Evolutionary conservation across 2,113 vertebrate genomes (phyloP), one percentile per base, ranked within the genome.

Genomic region (Egretta garzetta): DNA sequence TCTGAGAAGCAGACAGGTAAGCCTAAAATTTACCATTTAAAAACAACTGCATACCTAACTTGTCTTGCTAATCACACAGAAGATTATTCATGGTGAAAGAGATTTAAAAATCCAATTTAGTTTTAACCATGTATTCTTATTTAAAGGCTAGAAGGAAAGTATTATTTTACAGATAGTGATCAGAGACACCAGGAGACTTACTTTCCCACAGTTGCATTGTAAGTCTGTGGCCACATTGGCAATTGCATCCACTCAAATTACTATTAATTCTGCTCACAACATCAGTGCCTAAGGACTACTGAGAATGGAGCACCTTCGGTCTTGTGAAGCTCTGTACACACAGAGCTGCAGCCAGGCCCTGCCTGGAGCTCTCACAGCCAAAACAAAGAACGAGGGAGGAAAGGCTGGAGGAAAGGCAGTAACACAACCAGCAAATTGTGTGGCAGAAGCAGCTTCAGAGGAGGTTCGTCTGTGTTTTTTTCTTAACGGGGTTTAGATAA

Each of bases 161-260:
- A 81, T 92, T 81, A 70, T 87, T 93, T 95, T 88, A 70, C 80
- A 95, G 58, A 62, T 53, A 37, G 80, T 12, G 62, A 94, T 87
- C 76, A 81, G 58, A 58, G 64, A 50, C 37, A 88, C 45, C 41
- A 62, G 56, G 39, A 94, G 58, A 85, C 22, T 85, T 50, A 86
- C 47, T 75, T 89, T 94, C 83, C 91, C 91, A 87, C 70, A 89
- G 70, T 7, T 79, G 47, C 56, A 66, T 20, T 85, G 13, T 73
- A 70, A 32, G 49, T 86, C 73, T 91, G 56, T 41, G 62, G 66
- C 76, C 64, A 43, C 64, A 64, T 1, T 68, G 68, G 67, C 86
- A 81, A 73, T 62, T 81, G 33, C 64, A 91, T 72, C 53, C 83
- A 82, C 58, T 79, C 60, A 91, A 84, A 84, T 74, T 89, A 68